Conservation (phyloP, 2,888 invertebrate species). For the Drosophila paracracens region DNA sequence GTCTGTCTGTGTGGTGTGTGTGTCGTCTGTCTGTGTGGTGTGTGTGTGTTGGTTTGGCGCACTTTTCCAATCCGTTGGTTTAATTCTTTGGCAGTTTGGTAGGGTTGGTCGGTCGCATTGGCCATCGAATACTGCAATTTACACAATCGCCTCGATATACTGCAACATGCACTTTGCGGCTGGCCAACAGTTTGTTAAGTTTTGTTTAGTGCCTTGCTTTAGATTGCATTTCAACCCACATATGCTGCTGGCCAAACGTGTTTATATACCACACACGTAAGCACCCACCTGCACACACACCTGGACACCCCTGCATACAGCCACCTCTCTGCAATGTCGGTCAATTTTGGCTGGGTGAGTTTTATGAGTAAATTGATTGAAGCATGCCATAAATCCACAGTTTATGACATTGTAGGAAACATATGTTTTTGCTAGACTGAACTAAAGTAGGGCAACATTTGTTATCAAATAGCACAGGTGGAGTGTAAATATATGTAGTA, state of each 20-base stretch:
- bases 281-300: constrained; percentile 86
- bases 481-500: background rate
- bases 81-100: constrained; percentile 93
- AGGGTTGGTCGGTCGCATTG: constrained; percentile 89
- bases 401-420: constrained; percentile 19
- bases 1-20: constrained; percentile 84
- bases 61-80: constrained; percentile 92
- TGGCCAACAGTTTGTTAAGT: constrained; percentile 84
- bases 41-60: constrained; percentile 87
- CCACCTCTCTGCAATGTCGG: constrained; percentile 1
- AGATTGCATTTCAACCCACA: constrained; percentile 88
- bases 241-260: constrained; percentile 90
- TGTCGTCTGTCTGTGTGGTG: constrained; percentile 83
- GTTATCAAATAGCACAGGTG: background rate
- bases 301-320: constrained; percentile 75
- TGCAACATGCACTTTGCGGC: constrained; percentile 91
- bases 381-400: constrained; percentile 9
- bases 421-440: background rate
- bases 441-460: background rate
- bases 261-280: constrained; percentile 86
- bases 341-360: background rate
- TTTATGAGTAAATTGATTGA: constrained; percentile 33
- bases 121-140: constrained; percentile 95
- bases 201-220: constrained; percentile 79
- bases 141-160: constrained; percentile 91